These are phyloP conservation scores for Stictonetta naevosa DNA, from an alignment of 2,113 vertebrate genomes.

Conservation along the genomic window DNA sequence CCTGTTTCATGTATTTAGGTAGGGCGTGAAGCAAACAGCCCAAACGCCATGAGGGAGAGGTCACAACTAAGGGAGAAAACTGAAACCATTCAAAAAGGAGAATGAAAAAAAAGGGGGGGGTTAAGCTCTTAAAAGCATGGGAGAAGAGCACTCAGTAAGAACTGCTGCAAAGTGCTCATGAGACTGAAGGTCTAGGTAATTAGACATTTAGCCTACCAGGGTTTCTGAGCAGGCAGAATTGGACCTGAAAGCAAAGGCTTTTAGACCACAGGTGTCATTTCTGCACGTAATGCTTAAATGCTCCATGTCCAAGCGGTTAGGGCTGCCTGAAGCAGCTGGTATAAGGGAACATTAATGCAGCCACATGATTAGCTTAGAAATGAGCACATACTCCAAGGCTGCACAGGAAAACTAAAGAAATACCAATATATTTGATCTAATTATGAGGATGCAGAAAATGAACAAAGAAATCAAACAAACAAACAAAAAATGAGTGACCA, in stretches of 20 bases:
- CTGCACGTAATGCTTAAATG: neutral
- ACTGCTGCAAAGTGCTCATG: neutral
- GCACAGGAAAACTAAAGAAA: neutral
- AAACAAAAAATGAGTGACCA: neutral
- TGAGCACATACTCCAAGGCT: neutral
- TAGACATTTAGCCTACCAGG: neutral
- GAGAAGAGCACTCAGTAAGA: neutral
- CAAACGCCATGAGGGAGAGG: neutral
- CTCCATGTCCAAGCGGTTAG: neutral
- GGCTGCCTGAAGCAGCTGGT: neutral
- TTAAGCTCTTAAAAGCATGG: slow-evolving; percentile 3
- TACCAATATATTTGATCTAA: neutral
- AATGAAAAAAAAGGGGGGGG: neutral
- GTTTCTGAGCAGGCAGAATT: slow-evolving; percentile 15
- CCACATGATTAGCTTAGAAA: neutral
- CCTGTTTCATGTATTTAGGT: neutral
- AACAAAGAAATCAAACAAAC: neutral
- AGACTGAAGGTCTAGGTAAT: neutral
- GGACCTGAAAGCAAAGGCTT: slow-evolving; percentile 22
- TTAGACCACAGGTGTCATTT: neutral
- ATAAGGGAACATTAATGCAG: neutral
- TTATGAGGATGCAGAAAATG: neutral
- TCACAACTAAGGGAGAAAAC: neutral
- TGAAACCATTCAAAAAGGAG: neutral
- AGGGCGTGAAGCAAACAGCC: neutral